phyloP scores from a whole-genome alignment of 2,888 invertebrate genomes.

The Helleia helle region DNA sequence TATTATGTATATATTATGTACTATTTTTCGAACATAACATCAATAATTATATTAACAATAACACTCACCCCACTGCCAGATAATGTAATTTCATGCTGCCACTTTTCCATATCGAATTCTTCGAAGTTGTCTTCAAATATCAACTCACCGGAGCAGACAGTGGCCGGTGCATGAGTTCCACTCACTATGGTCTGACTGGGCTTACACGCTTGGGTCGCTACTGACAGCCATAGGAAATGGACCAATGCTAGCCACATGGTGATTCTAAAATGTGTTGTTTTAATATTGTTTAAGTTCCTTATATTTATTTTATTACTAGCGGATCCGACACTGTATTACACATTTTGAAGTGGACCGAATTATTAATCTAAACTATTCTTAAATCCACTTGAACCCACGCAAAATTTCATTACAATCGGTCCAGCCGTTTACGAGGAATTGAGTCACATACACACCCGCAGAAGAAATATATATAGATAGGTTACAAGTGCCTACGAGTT shows the following conservation, averaged over 20 bases:
- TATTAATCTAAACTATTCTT: too few relatives aligned
- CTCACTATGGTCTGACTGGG: conserved; percentile 6
- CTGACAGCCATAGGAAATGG: background rate
- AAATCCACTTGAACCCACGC: too few relatives aligned
- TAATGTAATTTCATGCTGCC: conserved; percentile 78
- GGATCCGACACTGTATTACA: too few relatives aligned
- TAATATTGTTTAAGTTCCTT: too few relatives aligned
- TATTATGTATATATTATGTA: too few relatives aligned
- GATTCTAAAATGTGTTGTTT: conserved; percentile 22
- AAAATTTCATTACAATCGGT: too few relatives aligned
- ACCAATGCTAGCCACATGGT: background rate
- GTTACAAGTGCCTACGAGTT: too few relatives aligned
- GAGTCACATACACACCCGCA: too few relatives aligned
- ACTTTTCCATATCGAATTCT: conserved; percentile 66
- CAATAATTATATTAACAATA: background rate
- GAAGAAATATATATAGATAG: too few relatives aligned
- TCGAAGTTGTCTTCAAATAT: conserved; percentile 77
- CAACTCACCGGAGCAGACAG: conserved; percentile 69
- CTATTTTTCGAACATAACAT: background rate
- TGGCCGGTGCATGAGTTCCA: conserved; percentile 46
- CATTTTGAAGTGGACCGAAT: too few relatives aligned
- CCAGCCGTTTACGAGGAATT: too few relatives aligned
- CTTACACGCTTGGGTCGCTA: background rate
- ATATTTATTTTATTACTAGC: too few relatives aligned
- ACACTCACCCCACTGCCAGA: conserved; percentile 75